Evolutionary conservation across 2,888 invertebrate species (phyloP).

Genomic region (Drosophila colorata): DNA sequence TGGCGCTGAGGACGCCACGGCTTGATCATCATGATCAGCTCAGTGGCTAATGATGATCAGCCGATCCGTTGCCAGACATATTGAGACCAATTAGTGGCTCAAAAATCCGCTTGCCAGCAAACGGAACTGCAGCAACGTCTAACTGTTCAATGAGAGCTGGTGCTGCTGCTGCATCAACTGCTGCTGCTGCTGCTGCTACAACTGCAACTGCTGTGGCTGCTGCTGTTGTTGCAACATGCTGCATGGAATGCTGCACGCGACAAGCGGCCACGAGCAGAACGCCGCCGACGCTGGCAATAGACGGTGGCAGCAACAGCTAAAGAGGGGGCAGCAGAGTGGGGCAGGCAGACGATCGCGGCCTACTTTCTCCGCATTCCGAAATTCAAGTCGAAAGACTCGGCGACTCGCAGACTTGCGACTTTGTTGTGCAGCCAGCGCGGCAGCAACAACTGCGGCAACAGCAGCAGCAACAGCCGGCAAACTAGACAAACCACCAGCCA

Average conservation of each 20-base stretch:
- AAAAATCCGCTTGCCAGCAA: conserved; percentile 83
- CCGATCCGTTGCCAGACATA: conserved; percentile 65
- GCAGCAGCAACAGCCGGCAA: conserved; percentile 28
- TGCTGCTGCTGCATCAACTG: conserved; percentile 23
- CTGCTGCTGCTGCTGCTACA: conserved; percentile 10
- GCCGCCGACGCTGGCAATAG: conserved; percentile 22
- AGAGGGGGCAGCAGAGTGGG: neutral
- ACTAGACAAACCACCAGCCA: conserved; percentile 64
- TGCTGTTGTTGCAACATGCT: conserved; percentile 47
- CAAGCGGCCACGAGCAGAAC: conserved; percentile 48
- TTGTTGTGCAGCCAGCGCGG: conserved; percentile 40
- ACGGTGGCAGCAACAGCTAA: neutral
- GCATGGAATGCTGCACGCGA: conserved; percentile 77
- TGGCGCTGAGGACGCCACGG: conserved; percentile 43
- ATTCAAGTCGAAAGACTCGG: conserved; percentile 58
- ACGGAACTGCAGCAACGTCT: conserved; percentile 81
- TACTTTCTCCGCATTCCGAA: conserved; percentile 85
- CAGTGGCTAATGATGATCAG: conserved; percentile 22
- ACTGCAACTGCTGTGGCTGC: conserved; percentile 12
- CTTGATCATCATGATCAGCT: conserved; percentile 19
- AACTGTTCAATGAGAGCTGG: conserved; percentile 69
- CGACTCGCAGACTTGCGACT: conserved; percentile 51
- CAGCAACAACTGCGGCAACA: conserved; percentile 19
- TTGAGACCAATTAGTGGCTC: conserved; percentile 81
- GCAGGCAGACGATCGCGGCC: conserved; percentile 79